phyloP scores from a whole-genome alignment of 2,113 vertebrate genomes.

The Hemiscyllium ocellatum region DNA sequence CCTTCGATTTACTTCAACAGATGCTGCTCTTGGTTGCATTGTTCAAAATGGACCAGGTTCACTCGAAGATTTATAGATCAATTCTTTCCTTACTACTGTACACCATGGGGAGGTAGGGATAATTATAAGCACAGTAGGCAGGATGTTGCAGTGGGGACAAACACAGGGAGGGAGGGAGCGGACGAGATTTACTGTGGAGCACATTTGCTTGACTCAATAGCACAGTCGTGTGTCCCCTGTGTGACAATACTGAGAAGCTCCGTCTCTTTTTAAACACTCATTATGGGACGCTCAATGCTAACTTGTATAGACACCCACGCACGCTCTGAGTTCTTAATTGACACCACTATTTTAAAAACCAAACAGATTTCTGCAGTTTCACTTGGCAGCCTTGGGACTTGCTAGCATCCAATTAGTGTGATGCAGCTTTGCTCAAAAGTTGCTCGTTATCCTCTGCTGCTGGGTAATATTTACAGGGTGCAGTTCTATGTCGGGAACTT shows the following conservation, averaged over 20 bases:
- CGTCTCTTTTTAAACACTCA: slow-evolving; percentile 23
- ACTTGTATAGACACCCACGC: not conserved
- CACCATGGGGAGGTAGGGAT: not conserved
- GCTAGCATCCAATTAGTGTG: slow-evolving; percentile 18
- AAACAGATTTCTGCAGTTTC: slow-evolving; percentile 29
- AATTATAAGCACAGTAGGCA: not conserved
- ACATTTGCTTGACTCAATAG: not conserved
- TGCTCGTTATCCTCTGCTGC: slow-evolving; percentile 27
- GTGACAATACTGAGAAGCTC: not conserved
- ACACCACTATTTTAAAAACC: slow-evolving; percentile 31
- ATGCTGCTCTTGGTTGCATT: not conserved
- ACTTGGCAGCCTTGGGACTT: slow-evolving; percentile 15
- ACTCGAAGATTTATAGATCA: slow-evolving; percentile 17
- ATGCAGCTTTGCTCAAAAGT: slow-evolving; percentile 7
- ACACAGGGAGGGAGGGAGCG: too few relatives aligned
- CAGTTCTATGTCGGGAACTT: not conserved
- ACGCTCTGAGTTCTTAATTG: not conserved
- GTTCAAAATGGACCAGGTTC: not conserved
- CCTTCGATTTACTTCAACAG: not conserved
- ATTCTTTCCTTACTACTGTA: not conserved
- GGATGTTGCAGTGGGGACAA: not conserved
- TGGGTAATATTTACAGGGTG: slow-evolving; percentile 29
- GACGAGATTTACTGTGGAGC: not conserved
- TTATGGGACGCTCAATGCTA: not conserved
- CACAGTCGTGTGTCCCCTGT: not conserved